Percentiles rank a stretch among this genome's conserved stretches.
Evolutionary conservation across 2,113 vertebrate genomes (phyloP).

Genomic region (Helogale parvula): DNA sequence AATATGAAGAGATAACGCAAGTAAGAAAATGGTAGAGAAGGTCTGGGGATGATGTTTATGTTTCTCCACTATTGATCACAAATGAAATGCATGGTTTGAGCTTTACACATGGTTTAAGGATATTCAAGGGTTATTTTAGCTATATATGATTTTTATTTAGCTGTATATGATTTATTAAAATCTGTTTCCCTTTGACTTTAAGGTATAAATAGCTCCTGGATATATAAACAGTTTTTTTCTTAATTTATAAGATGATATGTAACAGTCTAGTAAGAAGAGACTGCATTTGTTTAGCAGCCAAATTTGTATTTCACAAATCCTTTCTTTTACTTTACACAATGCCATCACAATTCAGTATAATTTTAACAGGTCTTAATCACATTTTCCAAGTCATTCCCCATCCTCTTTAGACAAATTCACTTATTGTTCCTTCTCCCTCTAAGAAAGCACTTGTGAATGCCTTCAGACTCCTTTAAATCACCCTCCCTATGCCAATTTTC

Average conservation of each 20-base stretch:
- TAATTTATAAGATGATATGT: neutral
- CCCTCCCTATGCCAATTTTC: neutral
- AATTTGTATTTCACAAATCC: neutral
- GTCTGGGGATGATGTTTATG: neutral
- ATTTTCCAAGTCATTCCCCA: neutral
- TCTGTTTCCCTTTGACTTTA: neutral
- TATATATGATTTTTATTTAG: neutral
- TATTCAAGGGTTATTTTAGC: neutral
- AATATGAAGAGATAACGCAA: neutral
- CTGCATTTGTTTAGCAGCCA: neutral
- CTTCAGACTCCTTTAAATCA: neutral
- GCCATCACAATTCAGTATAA: neutral
- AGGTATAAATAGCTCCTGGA: neutral
- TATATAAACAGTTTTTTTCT: neutral
- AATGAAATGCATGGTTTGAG: neutral
- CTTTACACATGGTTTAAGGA: neutral
- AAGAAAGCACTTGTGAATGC: constrained; percentile 9
- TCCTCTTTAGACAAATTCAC: neutral
- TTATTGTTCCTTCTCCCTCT: neutral
- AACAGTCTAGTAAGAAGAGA: neutral
- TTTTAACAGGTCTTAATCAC: neutral
- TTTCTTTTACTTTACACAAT: neutral
- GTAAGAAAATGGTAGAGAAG: neutral
- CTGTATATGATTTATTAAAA: neutral
- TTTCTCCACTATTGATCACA: neutral